A percentile compares a stretch with the other conserved stretches of the same genome.
These are phyloP conservation scores for Zootermopsis nevadensis DNA, from an alignment of 2,888 invertebrate genomes.

Conservation along the genomic window DNA sequence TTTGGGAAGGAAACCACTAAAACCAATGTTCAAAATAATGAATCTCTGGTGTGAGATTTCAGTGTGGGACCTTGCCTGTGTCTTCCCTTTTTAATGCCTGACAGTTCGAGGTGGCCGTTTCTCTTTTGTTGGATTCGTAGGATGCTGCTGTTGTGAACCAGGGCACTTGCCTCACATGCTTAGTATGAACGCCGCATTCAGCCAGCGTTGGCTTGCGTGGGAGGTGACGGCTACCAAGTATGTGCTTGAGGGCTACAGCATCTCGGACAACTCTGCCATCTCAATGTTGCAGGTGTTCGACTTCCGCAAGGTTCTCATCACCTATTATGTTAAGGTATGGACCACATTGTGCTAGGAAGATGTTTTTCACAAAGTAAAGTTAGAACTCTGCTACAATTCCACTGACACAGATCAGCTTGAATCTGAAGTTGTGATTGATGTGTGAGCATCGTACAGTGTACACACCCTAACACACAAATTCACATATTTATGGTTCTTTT, in stretches of 20 bases:
- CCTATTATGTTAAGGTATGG: constrained; percentile 94
- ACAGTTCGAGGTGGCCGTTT: too few relatives aligned
- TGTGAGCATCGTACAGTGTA: too few relatives aligned
- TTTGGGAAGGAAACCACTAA: too few relatives aligned
- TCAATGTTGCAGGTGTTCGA: constrained; percentile 98
- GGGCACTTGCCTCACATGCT: constrained; percentile 89
- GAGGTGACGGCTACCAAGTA: constrained; percentile 96
- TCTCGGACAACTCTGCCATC: constrained; percentile 96
- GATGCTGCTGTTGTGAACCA: constrained; percentile 91
- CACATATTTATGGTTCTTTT: background rate
- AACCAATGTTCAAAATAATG: too few relatives aligned
- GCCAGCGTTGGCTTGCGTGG: constrained; percentile 98
- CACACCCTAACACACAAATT: too few relatives aligned
- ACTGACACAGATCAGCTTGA: too few relatives aligned
- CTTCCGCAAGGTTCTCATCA: constrained; percentile 95
- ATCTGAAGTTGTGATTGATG: too few relatives aligned
- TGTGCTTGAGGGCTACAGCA: constrained; percentile 97
- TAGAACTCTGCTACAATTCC: too few relatives aligned
- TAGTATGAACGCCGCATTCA: constrained; percentile 97
- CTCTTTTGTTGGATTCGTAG: constrained; percentile 60
- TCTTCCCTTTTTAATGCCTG: too few relatives aligned
- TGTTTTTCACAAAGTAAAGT: background rate
- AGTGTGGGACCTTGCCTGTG: too few relatives aligned
- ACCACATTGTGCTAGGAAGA: background rate
- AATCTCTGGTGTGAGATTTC: too few relatives aligned